phyloP scores from a whole-genome alignment of 2,797 vertebrate species.

The Toxotes lorentzi region DNA sequence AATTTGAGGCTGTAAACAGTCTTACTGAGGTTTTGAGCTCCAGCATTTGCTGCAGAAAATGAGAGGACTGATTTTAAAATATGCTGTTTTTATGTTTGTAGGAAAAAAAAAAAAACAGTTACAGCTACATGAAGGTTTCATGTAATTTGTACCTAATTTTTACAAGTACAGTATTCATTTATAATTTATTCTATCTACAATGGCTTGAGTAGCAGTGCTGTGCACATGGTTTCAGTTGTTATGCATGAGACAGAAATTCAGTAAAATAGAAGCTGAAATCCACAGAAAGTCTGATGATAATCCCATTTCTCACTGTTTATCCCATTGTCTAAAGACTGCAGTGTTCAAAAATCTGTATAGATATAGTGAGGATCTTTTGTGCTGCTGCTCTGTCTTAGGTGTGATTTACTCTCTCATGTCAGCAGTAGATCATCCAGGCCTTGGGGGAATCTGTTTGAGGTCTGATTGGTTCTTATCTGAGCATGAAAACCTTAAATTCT shows the following conservation, averaged over 20 bases:
- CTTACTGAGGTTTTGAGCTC: neutral
- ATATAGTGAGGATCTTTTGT: neutral
- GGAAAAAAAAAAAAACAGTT: neutral
- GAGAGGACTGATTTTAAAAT: neutral
- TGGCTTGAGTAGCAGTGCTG: neutral
- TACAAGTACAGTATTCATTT: neutral
- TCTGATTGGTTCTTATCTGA: slow-evolving; percentile 34
- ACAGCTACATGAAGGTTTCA: neutral
- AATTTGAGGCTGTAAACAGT: neutral
- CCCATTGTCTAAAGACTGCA: neutral
- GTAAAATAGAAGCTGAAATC: neutral
- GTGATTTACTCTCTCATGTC: slow-evolving; percentile 30
- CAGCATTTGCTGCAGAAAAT: neutral
- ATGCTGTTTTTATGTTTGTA: neutral
- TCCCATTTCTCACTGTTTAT: neutral
- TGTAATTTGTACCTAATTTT: neutral
- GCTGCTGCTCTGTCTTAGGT: slow-evolving; percentile 23
- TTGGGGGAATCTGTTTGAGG: slow-evolving; percentile 17
- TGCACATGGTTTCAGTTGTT: neutral
- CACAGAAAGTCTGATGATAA: neutral
- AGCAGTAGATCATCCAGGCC: slow-evolving; percentile 21
- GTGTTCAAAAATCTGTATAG: neutral
- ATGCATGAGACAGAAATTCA: neutral
- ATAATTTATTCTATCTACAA: neutral
- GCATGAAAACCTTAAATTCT: slow-evolving; percentile 16